Evolutionary conservation across 1,140 invertebrate species (phyloP).

Genomic region (Camponotus pennsylvanicus): DNA sequence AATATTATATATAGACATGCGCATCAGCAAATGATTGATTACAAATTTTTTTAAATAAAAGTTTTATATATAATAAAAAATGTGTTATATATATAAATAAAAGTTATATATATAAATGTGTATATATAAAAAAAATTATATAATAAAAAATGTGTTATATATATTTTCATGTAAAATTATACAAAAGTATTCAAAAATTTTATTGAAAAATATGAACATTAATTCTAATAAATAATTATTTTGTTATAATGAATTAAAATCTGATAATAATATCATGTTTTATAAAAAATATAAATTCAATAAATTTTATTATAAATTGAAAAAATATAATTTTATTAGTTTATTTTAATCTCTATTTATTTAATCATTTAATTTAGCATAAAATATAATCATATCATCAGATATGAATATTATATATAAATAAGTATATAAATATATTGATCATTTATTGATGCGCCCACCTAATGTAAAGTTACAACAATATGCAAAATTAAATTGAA

Average conservation of each 20-base stretch:
- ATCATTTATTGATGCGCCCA: not conserved
- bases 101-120: not conserved
- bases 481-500: slow-evolving; percentile 19
- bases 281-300: slow-evolving; percentile 5
- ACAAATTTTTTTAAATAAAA: slow-evolving; percentile 1
- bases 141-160: not conserved
- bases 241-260: not conserved
- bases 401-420: not conserved
- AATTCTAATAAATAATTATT: not conserved
- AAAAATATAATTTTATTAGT: not conserved
- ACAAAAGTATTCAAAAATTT: not conserved
- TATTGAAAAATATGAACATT: not conserved
- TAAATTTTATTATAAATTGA: no score
- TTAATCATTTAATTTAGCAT: not conserved
- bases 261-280: not conserved
- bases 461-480: not conserved
- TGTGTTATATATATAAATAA: not conserved
- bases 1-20: not conserved
- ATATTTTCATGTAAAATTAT: not conserved
- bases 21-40: slow-evolving; percentile 12
- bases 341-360: no score
- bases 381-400: not conserved
- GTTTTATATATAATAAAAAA: not conserved
- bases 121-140: not conserved
- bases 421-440: not conserved